Base-by-base conservation (phyloP, 2,888 invertebrate genomes). In the Tridacna crocea region DNA sequence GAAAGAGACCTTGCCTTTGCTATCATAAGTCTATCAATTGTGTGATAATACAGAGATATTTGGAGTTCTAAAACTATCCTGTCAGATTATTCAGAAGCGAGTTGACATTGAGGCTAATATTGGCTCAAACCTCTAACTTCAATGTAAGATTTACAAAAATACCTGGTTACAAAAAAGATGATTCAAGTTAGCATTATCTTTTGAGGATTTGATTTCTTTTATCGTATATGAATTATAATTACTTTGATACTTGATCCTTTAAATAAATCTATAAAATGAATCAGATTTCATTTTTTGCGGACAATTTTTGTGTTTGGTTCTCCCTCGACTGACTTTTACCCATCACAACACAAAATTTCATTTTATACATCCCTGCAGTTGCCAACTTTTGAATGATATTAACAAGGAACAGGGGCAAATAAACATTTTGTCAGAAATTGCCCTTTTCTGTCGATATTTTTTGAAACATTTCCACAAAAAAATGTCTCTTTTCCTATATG, bases 191-290 rank as follows among this genome's bases (percentile, higher is more conserved):
- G 70, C 48, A 48, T 70, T 70, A 70, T 47, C 51, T 70, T 22
- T 36, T 51, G 2, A 6, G 66, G 27, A 0, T 66, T 73, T 73
- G 36, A 73, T 73, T 63, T 72, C 73, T 66, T 66, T 78, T 73
- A 79, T 73, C 66, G 61, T n/a, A 73, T 36, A 58, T 58, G 47
- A 26, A 55, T 47, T 51, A 55, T 80, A 80, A 83, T 68, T 70
- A 74, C 66, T 22, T 24, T 58, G 80, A 80, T 74, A 83, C 55
- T 27, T 70, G 79, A 83, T 83, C 66, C 48, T 55, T 83, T 75
- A 77, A 61, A 77, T 77, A 48, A 77, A 77, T 60, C 72, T 61
- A 48, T 27, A 65, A 72, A 48, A 47, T 83, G 77, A 55, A 74
- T 80, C 77, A 72, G 61, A 80, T 83, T 83, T 83, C 79, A 68